Evolutionary conservation across 1,140 invertebrate species (phyloP).

Genomic region (Caenorhabditis latens): DNA sequence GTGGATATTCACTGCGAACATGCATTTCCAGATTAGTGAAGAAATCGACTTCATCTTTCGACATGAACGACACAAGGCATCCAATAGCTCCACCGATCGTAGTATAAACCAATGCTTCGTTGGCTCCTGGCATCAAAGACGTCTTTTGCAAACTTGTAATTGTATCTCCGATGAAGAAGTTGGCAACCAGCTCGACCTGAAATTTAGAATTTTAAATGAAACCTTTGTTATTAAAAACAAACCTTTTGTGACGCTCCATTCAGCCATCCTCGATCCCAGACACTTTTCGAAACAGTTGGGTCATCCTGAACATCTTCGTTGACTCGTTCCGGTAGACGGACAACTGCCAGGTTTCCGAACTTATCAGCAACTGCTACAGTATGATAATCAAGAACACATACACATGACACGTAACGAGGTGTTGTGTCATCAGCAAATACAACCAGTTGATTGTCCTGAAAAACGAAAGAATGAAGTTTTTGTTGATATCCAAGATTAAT

Average conservation of each 20-base stretch:
- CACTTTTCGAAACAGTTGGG: constrained; percentile 95
- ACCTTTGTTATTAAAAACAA: too few species aligned
- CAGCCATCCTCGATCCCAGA: constrained; percentile 96
- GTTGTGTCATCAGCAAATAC: constrained; percentile 98
- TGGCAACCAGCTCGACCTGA: constrained; percentile 85
- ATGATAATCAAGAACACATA: constrained; percentile 93
- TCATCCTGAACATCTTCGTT: constrained; percentile 98
- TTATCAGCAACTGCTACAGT: constrained; percentile 96
- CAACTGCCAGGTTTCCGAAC: constrained; percentile 91
- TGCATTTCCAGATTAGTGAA: constrained; percentile 99
- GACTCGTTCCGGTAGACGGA: constrained; percentile 87
- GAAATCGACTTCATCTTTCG: constrained; percentile 96
- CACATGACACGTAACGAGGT: constrained; percentile 93
- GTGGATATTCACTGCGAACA: constrained; percentile 95
- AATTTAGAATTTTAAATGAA: too few species aligned
- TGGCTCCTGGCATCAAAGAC: constrained; percentile 95
- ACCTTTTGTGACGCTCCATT: constrained; percentile 97
- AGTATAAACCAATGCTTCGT: constrained; percentile 94
- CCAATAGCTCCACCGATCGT: constrained; percentile 95
- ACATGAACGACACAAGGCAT: constrained; percentile 95
- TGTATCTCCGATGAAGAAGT: constrained; percentile 96
- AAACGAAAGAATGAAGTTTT: constrained; percentile 51
- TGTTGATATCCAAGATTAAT: neutral
- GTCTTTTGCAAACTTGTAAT: constrained; percentile 86
- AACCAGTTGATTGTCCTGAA: constrained; percentile 95